Conservation (phyloP, 2,113 vertebrate genomes). For the Amazona guildingii region DNA sequence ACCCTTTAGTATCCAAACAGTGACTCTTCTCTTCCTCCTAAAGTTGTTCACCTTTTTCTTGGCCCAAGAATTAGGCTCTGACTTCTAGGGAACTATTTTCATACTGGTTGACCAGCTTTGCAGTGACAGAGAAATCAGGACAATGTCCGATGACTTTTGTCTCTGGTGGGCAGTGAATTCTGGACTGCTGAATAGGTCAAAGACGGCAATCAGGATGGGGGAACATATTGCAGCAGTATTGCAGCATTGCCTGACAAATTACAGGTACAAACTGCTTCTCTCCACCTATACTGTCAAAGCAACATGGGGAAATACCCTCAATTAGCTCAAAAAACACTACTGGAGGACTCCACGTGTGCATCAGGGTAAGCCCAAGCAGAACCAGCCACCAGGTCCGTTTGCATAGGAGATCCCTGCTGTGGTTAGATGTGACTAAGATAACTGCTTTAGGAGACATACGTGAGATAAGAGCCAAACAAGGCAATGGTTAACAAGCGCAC, state of each 20-base stretch:
- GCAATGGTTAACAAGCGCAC: neutral
- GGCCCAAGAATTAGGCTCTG: neutral
- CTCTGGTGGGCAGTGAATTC: neutral
- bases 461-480: neutral
- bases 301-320: neutral
- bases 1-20: neutral
- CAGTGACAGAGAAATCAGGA: neutral
- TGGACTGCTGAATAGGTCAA: neutral
- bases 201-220: neutral
- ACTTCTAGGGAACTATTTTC: neutral
- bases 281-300: neutral
- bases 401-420: neutral
- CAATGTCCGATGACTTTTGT: neutral
- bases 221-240: neutral
- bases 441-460: neutral
- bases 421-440: neutral
- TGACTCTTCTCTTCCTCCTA: neutral
- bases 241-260: neutral
- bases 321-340: neutral
- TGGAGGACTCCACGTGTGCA: neutral
- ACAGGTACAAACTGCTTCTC: neutral
- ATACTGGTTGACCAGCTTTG: neutral
- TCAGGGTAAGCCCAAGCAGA: neutral
- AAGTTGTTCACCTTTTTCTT: neutral
- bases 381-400: neutral